A percentile compares a stretch with the other conserved stretches of the same genome.
Conservation (phyloP, 2,888 invertebrate genomes). For the Nematopogon swammerdamellus region DNA sequence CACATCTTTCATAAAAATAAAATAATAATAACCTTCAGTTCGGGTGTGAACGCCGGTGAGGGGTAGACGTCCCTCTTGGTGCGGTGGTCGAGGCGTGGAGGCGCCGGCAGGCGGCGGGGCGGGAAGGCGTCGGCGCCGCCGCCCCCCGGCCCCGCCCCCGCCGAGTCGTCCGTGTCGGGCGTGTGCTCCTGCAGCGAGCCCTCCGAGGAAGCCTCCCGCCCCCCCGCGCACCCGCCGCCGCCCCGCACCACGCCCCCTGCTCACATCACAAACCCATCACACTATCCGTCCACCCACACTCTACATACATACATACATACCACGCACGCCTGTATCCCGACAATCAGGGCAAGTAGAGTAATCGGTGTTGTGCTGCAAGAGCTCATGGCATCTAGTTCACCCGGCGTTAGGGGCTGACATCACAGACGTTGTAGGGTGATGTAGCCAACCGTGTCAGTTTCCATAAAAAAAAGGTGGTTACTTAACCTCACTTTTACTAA, state of each 20-base stretch:
- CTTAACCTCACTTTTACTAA: no score
- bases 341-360: no score
- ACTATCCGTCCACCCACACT: no score
- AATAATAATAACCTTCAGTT: slow-evolving; percentile 7
- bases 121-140: slow-evolving; percentile 41
- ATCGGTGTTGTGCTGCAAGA: no score
- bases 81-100: slow-evolving; percentile 30
- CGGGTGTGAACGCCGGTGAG: slow-evolving; percentile 17
- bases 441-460: no score
- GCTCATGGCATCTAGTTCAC: no score
- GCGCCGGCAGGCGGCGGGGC: slow-evolving; percentile 40
- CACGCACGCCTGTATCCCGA: no score
- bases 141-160: slow-evolving; percentile 38
- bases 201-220: slow-evolving; percentile 62
- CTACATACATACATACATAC: no score
- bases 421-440: neutral
- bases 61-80: slow-evolving; percentile 45
- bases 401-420: no score
- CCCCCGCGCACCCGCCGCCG: slow-evolving; percentile 19
- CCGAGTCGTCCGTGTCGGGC: slow-evolving; percentile 72
- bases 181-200: slow-evolving; percentile 67
- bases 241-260: no score
- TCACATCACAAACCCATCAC: neutral
- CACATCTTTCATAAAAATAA: no score
- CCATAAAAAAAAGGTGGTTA: no score